Conservation (phyloP, 2,797 vertebrate species). For the Poecile montanus region DNA sequence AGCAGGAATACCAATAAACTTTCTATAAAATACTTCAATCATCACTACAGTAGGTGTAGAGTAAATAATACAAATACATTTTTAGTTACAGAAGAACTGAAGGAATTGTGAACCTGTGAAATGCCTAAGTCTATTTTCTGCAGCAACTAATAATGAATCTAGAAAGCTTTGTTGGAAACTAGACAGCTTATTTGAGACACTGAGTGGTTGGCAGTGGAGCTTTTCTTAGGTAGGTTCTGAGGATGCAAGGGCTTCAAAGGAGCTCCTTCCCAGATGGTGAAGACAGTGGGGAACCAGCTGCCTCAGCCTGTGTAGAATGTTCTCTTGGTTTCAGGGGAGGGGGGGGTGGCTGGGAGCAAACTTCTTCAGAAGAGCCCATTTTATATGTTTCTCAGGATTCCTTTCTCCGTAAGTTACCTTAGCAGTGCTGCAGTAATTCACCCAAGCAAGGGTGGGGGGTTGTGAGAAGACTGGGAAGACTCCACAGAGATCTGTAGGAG, state of each 20-base stretch:
- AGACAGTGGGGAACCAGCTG: neutral
- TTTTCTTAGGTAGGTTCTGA: neutral
- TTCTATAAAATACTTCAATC: conserved; percentile 41
- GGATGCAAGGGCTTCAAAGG: neutral
- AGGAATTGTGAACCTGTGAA: conserved; percentile 34
- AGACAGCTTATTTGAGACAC: neutral
- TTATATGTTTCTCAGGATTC: neutral
- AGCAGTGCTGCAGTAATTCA: neutral
- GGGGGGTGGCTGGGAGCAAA: neutral
- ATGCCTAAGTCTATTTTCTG: neutral
- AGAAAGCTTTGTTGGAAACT: neutral
- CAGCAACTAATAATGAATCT: neutral
- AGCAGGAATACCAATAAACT: conserved; percentile 28
- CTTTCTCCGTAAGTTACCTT: neutral
- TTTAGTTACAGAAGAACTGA: conserved; percentile 11
- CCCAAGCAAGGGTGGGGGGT: neutral
- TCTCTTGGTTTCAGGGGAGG: neutral
- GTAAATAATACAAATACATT: neutral
- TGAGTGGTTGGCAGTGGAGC: neutral
- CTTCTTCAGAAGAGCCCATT: neutral
- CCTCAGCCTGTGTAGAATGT: neutral
- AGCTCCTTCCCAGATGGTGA: neutral
- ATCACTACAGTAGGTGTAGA: neutral
- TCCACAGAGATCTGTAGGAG: neutral
- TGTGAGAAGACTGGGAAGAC: neutral